phyloP scores from a whole-genome alignment of 2,888 invertebrate genomes.

The Phyllotreta striolata region DNA sequence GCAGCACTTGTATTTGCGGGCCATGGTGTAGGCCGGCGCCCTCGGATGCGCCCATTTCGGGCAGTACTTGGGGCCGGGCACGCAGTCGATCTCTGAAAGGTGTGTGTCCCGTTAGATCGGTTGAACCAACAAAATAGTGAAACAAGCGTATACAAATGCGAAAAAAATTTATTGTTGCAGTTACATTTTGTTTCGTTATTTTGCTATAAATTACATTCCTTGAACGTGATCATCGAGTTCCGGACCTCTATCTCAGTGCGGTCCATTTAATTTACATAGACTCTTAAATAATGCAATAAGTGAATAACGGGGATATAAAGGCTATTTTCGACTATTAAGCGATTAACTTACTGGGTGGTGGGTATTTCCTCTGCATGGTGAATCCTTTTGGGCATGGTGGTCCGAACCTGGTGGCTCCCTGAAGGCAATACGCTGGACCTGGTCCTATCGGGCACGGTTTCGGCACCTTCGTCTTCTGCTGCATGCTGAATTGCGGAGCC shows the following conservation, averaged over 20 bases:
- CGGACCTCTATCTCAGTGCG: no score
- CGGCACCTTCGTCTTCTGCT: constrained; percentile 60
- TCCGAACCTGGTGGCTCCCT: constrained; percentile 63
- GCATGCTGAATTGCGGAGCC: constrained; percentile 72
- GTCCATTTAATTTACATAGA: constrained; percentile 2
- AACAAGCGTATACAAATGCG: neutral
- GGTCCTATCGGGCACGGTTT: constrained; percentile 53
- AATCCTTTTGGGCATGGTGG: constrained; percentile 64
- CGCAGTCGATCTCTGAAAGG: constrained; percentile 8
- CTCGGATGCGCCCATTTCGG: constrained; percentile 43
- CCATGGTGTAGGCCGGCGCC: constrained; percentile 47
- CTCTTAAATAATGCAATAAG: neutral
- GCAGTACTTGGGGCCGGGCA: constrained; percentile 53
- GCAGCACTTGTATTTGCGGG: neutral
- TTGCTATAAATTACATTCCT: no score
- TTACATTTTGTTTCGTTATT: no score
- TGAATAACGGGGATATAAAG: neutral
- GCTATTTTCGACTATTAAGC: neutral
- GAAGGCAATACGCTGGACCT: constrained; percentile 63
- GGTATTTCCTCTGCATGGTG: constrained; percentile 54
- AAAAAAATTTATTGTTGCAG: no score
- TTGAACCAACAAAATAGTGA: neutral
- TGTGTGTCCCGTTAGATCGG: neutral
- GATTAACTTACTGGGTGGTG: constrained; percentile 20
- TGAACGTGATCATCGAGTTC: no score